Conservation (phyloP, 2,113 vertebrate species). For the Vombatus ursinus region DNA sequence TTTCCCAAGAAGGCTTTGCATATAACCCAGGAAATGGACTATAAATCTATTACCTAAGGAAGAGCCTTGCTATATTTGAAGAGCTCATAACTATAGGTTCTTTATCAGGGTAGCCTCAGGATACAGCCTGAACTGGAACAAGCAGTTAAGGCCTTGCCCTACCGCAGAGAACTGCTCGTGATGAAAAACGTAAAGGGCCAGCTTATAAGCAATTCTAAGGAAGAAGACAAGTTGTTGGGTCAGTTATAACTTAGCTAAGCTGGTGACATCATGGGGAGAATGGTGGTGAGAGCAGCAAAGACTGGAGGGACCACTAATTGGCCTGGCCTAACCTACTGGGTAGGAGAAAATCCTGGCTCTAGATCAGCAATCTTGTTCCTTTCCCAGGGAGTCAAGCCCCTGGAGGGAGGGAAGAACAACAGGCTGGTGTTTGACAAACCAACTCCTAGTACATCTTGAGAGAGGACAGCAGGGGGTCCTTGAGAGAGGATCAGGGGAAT, state of each 20-base stretch:
- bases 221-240: not conserved
- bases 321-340: not conserved
- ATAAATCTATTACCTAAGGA: not conserved
- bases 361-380: not conserved
- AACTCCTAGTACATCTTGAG: not conserved
- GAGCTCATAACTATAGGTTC: too few relatives aligned
- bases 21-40: too few relatives aligned
- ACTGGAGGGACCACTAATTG: not conserved
- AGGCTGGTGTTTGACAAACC: not conserved
- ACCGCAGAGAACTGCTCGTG: not conserved
- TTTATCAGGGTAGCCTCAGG: not conserved
- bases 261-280: not conserved
- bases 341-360: not conserved
- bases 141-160: not conserved
- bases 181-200: too few relatives aligned
- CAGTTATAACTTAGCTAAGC: not conserved
- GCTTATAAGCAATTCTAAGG: not conserved
- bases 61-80: not conserved
- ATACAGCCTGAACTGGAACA: not conserved
- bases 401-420: not conserved
- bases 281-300: not conserved
- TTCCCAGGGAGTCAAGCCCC: not conserved
- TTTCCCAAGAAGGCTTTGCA: not conserved
- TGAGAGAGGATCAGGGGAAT: too few relatives aligned
- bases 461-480: not conserved